Evolutionary conservation across 2,888 invertebrate species (phyloP), one percentile per base, ranked within the genome.

Genomic region (Stomorhina lunata): DNA sequence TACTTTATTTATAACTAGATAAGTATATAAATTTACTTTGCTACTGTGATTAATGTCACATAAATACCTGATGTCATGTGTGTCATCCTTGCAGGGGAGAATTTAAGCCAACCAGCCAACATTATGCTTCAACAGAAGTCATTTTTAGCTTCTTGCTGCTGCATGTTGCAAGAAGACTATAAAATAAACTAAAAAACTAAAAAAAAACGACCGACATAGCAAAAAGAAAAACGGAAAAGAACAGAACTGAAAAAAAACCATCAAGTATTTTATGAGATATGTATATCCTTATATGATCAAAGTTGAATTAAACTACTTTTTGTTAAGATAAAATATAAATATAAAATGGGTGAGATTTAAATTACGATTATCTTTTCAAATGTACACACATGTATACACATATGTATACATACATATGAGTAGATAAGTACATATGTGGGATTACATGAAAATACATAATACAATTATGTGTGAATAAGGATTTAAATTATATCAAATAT

Each of bases 241-340:
- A 66, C 15, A 45, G 22, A 37, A 53, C 10, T 27, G 40, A 17
- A 22, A 57, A 66, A 32, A 72, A 59, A 73, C 73, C 73, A 80
- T 68, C 80, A 68, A 68, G 66, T 68, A 53, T 69, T 63, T 75
- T 75, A 57, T 20, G 61, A 80, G 73, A 80, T 80, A n/a, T n/a
- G n/a, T n/a, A n/a, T n/a, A n/a, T n/a, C n/a, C n/a, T 80, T 73
- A 80, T 80, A 40, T 57, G 63, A 80, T 63, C 63, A 80, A 80
- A 75, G 69, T 80, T 69, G 50, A 63, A 69, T 53, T 61, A 34
- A 59, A 40, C 53, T 63, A 63, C 53, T 65, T 55, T 17, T 57
- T 32, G 25, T 40, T 68, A 15, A 3, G 1, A 50, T 57, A 17
- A 37, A 45, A 59, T 76, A 40, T 22, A 48, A 59, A 32, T 29